Conservation (phyloP, 2,113 vertebrate species). For the Oryzias javanicus region DNA sequence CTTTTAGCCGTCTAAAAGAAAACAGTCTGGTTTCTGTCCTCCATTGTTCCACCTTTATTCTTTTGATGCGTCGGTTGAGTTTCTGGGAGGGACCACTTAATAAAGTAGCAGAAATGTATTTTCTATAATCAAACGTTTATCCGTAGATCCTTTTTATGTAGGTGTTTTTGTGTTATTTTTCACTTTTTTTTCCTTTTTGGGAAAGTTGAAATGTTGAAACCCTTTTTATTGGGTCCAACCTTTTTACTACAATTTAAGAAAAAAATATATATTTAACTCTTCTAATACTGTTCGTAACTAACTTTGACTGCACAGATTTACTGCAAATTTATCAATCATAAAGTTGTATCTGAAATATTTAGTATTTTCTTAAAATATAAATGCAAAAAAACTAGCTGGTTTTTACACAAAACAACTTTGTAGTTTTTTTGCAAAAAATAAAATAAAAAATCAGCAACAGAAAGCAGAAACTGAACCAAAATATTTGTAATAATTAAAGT, state of each 20-base stretch:
- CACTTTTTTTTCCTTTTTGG: slow-evolving; percentile 67
- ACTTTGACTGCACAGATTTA: too few relatives aligned
- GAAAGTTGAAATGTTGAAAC: slow-evolving; percentile 56
- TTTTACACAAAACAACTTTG: too few relatives aligned
- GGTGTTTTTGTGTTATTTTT: slow-evolving; percentile 19
- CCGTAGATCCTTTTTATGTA: slow-evolving; percentile 35
- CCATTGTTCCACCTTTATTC: slow-evolving; percentile 42
- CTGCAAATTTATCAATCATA: too few relatives aligned
- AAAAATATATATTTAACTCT: not conserved
- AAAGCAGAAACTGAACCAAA: slow-evolving; percentile 13
- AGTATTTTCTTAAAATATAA: slow-evolving; percentile 8
- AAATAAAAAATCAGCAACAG: slow-evolving; percentile 4
- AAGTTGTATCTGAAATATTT: too few relatives aligned
- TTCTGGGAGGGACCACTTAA: slow-evolving; percentile 65
- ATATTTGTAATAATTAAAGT: slow-evolving; percentile 10
- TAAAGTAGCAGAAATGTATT: slow-evolving; percentile 37
- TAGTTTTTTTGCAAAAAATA: too few relatives aligned
- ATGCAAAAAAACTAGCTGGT: not conserved
- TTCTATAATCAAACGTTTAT: slow-evolving; percentile 41
- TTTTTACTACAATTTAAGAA: slow-evolving; percentile 3
- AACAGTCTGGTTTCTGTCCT: not conserved
- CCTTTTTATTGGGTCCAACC: slow-evolving; percentile 52
- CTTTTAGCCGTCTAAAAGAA: slow-evolving; percentile 7
- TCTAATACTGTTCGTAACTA: not conserved
- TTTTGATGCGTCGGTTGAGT: not conserved